Base-by-base conservation (phyloP, 2,113 vertebrate species). In the Calonectris borealis region DNA sequence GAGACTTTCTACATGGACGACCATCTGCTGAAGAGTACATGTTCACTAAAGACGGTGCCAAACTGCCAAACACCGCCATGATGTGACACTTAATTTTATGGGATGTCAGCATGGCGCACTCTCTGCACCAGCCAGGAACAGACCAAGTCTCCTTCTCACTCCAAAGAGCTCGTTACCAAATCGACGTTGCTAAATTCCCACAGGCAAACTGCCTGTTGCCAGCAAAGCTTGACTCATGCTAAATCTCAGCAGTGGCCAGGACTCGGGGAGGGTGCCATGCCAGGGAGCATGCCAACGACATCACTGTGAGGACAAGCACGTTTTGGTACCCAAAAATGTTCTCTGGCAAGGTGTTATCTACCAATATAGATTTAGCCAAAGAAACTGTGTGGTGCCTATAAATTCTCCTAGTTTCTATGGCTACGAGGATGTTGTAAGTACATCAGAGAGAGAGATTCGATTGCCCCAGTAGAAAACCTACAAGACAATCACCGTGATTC, bases 341-440 rank as follows among this genome's bases (percentile, higher is more conserved):
- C 46, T 76, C 83, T 70, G 86, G 80, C 88, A 38, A 1, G 2
- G 20, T 22, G 64, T 70, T 25, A 71, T 16, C 68, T 31, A 57
- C 82, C 4, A 1, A 48, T 8, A 52, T 0, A 31, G 82, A 22
- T 62, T 15, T 70, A 83, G 68, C 78, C 90, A 48, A 29, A 84
- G 77, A 64, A 83, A 31, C 66, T 2, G 25, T 69, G 79, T 40
- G 58, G 82, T 73, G 73, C 92, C 93, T 88, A 93, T 93, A 92
- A 95, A 96, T 94, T 88, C 79, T 68, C 5, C 8, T 0, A 1
- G 96, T 96, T 96, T 92, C 96, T 88, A 96, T 95, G 95, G 85
- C 88, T 96, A 96, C 92, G 0, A 24, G 93, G 52, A 73, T 36
- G 76, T 46, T 82, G 3, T n/a, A 81, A 31, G 32, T 64, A 26